phyloP scores from a whole-genome alignment of 2,888 invertebrate genomes.

The Drosophila nr. fundita region DNA sequence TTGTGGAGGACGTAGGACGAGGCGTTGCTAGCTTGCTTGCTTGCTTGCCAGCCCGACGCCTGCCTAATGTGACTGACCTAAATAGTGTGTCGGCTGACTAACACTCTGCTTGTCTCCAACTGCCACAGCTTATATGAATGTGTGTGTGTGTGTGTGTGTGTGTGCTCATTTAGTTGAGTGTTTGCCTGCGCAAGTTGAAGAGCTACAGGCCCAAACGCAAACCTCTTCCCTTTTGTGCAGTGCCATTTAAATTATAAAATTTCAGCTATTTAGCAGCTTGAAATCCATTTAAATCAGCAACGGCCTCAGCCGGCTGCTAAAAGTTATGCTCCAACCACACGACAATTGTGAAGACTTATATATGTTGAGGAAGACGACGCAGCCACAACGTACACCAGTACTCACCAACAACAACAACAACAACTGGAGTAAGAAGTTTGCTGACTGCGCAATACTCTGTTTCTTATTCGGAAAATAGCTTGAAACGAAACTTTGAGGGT shows the following conservation, averaged over 20 bases:
- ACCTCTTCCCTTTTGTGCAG: slow-evolving; percentile 29
- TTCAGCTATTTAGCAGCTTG: slow-evolving; percentile 71
- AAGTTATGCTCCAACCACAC: slow-evolving; percentile 30
- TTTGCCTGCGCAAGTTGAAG: slow-evolving; percentile 62
- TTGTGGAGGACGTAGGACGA: slow-evolving; percentile 13
- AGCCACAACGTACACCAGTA: slow-evolving; percentile 39
- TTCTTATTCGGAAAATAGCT: background rate
- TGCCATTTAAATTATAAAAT: slow-evolving; percentile 72
- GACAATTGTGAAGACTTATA: slow-evolving; percentile 27
- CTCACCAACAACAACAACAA: slow-evolving; percentile 2
- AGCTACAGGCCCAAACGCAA: slow-evolving; percentile 23
- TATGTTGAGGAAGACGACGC: slow-evolving; percentile 18
- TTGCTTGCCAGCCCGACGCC: slow-evolving; percentile 60
- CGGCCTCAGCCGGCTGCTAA: slow-evolving; percentile 32
- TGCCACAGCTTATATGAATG: slow-evolving; percentile 16
- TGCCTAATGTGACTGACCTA: slow-evolving; percentile 82
- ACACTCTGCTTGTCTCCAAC: slow-evolving; percentile 38
- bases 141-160: slow-evolving; percentile 33
- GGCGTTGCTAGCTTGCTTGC: slow-evolving; percentile 28
- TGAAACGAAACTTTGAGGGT: background rate
- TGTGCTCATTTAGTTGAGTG: slow-evolving; percentile 73
- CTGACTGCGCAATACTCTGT: slow-evolving; percentile 5
- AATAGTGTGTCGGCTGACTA: slow-evolving; percentile 72
- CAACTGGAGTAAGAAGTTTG: background rate
- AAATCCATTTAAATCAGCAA: slow-evolving; percentile 68